Conservation (phyloP, 2,888 invertebrate species). For the Serrognathus titanus region DNA sequence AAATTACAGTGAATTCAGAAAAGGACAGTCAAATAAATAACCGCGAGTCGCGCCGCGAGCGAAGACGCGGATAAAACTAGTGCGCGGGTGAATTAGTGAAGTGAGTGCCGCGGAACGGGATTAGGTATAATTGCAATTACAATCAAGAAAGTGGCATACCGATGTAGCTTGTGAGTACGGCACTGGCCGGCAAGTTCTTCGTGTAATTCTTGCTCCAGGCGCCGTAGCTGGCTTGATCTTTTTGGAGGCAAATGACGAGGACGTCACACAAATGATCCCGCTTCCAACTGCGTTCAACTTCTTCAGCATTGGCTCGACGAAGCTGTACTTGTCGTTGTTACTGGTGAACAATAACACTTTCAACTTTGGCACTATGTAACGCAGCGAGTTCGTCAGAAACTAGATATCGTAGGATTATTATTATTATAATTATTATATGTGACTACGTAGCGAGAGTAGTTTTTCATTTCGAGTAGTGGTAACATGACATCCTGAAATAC, state of each 20-base stretch:
- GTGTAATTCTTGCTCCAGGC: slow-evolving; percentile 67
- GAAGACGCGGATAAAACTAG: too few species aligned
- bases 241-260: slow-evolving; percentile 58
- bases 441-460: slow-evolving; percentile 63
- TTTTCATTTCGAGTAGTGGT: slow-evolving; percentile 68
- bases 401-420: too few species aligned
- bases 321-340: slow-evolving; percentile 46
- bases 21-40: too few species aligned
- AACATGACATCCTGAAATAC: slow-evolving; percentile 75
- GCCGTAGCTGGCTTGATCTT: slow-evolving; percentile 62
- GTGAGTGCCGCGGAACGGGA: too few species aligned
- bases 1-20: too few species aligned
- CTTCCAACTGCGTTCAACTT: slow-evolving; percentile 57
- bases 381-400: slow-evolving; percentile 56
- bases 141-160: slow-evolving; percentile 37
- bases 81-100: too few species aligned
- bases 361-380: slow-evolving; percentile 47
- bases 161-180: slow-evolving; percentile 59
- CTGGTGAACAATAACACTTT: slow-evolving; percentile 37
- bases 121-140: too few species aligned
- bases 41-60: too few species aligned
- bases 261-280: slow-evolving; percentile 58
- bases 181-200: slow-evolving; percentile 64
- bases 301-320: slow-evolving; percentile 63
- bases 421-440: too few species aligned